Evolutionary conservation across 2,888 invertebrate species (phyloP), one percentile per base, ranked within the genome.

Genomic region (Athrips mouffetella): DNA sequence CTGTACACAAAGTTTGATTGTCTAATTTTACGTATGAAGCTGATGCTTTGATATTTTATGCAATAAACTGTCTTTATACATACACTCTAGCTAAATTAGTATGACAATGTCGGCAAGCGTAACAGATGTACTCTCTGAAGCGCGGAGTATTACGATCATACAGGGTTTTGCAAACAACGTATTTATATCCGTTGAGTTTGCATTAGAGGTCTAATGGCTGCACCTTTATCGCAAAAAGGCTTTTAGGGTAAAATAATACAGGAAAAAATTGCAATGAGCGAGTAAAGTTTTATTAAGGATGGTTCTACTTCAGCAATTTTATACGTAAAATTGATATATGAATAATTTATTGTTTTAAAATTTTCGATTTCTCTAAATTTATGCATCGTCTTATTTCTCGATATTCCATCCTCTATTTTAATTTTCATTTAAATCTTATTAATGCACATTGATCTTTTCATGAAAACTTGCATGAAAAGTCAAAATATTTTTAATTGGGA

Each of bases 241-340:
- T 60, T 60, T 57, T 55, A 58, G 59, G 53, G 58, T 52, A 51
- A 56, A 59, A 58, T 60, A 57, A 65, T 65, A 65, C 58, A 45
- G 45, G 45, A 48, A 39, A 10, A n/a, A 10, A 27, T n/a, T n/a
- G 27, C 7, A 31, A 31, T 11, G 11, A n/a, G 30, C 4, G 15
- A 13, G 31, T 2, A 16, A 13, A 3, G 15, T 3, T 6, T 2
- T 11, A 4, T 6, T 6, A 15, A 2, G 15, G 13, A 15, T 4
- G 31, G 31, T 30, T 11, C n/a, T n/a, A 30, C 11, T 30, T 30
- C 11, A n/a, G n/a, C n/a, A n/a, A n/a, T n/a, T n/a, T n/a, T n/a
- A n/a, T n/a, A n/a, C n/a, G n/a, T n/a, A n/a, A n/a, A n/a, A n/a
- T n/a, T n/a, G n/a, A n/a, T n/a, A n/a, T n/a, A n/a, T n/a, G n/a